Evolutionary conservation across 2,797 vertebrate genomes (phyloP), one percentile per base, ranked within the genome.

Genomic region (Silurus aristotelis): DNA sequence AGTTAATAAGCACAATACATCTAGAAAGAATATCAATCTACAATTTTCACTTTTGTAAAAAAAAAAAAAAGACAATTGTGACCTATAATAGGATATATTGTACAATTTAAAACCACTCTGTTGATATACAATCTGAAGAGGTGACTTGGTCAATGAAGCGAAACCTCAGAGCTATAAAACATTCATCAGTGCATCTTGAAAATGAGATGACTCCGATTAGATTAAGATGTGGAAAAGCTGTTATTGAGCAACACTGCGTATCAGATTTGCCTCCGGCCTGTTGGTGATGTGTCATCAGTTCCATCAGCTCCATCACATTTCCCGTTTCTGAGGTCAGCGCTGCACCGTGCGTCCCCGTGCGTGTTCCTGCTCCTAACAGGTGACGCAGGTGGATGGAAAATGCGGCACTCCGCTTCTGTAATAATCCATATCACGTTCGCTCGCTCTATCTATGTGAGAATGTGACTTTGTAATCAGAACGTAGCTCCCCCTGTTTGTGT

Each of bases 351-450:
- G 77, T 79, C 56, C 20, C 56, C 46, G 77, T 31, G 31, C 31
- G 31, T 56, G 13, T 55, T 56, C 58, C 66, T 77, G 60, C 48
- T 75, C 55, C 17, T 27, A 22, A n/a, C 80, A 83, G 43, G 72
- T 86, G 85, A 82, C 52, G 64, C 64, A 86, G 55, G 63, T 68
- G 64, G 64, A 68, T 70, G 85, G 85, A 86, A 86, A 86, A 83
- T 82, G 27, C 55, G 46, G 55, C 43, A 72, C 70, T 84, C 52
- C 25, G 83, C 10, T 67, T 19, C 58, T 22, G 38, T 77, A 79
- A 83, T 78, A 82, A 82, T 22, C 70, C 9, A 48, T 68, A 68
- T 82, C 84, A 60, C 60, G 12, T 7, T 66, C 9, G 52, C 43
- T 63, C 31, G 31, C 71, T 61, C 55, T 70, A 83, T 70, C 64